Evolutionary conservation across 2,888 invertebrate species (phyloP).

Genomic region (Melieria crassipennis): DNA sequence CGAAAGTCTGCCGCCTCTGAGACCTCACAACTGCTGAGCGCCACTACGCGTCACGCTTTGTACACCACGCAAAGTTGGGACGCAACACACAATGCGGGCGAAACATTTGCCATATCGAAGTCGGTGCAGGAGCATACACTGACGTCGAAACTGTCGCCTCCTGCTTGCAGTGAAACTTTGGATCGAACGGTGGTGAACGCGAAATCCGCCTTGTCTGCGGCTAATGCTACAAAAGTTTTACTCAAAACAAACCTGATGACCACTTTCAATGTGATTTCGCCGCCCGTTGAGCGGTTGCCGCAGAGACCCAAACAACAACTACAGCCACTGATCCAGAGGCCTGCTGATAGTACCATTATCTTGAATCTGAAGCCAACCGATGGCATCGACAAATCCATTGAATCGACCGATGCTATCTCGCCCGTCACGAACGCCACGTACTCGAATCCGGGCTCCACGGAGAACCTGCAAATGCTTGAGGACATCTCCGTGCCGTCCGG

Average conservation of each 20-base stretch:
- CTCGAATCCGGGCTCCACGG: constrained; percentile 49
- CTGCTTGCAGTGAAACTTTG: neutral
- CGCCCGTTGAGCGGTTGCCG: constrained; percentile 14
- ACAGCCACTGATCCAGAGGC: constrained; percentile 6
- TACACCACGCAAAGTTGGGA: constrained; percentile 46
- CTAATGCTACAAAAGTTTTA: constrained; percentile 29
- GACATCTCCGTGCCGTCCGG: constrained; percentile 57
- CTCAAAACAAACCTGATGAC: constrained; percentile 31
- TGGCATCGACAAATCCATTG: constrained; percentile 6
- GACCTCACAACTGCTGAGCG: constrained; percentile 41
- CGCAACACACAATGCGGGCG: constrained; percentile 20
- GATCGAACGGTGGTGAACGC: constrained; percentile 41
- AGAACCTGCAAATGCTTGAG: constrained; percentile 54
- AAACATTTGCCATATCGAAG: constrained; percentile 36
- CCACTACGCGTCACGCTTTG: constrained; percentile 34
- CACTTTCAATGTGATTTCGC: constrained; percentile 30
- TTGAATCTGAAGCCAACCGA: neutral
- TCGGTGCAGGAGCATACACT: neutral
- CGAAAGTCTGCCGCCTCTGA: constrained; percentile 38
- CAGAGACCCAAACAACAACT: constrained; percentile 27
- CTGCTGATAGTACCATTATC: neutral
- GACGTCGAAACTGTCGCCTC: too few relatives aligned
- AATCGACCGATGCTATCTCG: constrained; percentile 35
- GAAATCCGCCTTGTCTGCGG: constrained; percentile 1
- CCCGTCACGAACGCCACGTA: constrained; percentile 47